Percentiles rank a stretch among this genome's conserved stretches.
Conservation (phyloP, 2,113 vertebrate species). For the Cyanoliseus patagonus region DNA sequence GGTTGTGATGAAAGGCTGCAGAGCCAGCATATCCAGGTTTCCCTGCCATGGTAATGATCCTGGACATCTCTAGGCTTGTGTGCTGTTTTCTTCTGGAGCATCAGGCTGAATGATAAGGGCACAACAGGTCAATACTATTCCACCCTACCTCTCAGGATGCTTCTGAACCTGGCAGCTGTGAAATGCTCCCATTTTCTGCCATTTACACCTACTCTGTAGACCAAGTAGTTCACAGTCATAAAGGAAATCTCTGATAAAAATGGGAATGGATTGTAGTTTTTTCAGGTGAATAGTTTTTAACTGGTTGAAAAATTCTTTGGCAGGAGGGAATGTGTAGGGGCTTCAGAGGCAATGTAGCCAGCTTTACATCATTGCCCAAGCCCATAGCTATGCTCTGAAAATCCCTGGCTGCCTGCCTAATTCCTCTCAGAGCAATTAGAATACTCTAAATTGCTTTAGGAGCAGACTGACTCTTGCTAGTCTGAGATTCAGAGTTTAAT, state of each 20-base stretch:
- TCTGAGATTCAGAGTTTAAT: neutral
- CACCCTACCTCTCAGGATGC: neutral
- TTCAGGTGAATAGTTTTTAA: constrained; percentile 1
- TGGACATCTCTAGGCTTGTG: neutral
- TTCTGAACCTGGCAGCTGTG: neutral
- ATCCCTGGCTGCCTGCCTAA: neutral
- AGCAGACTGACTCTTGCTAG: neutral
- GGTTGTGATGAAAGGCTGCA: neutral
- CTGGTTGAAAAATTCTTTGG: neutral
- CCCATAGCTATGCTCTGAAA: neutral
- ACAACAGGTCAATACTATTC: neutral
- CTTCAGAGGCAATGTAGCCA: neutral
- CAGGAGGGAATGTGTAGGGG: neutral
- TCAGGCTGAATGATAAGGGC: neutral
- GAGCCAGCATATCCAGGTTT: neutral
- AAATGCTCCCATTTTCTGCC: neutral
- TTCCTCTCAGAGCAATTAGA: constrained; percentile 30
- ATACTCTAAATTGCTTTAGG: constrained; percentile 7
- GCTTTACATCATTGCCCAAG: constrained; percentile 31
- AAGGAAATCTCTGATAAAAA: neutral
- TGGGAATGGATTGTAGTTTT: neutral
- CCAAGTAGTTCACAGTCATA: neutral
- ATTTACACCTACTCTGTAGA: neutral
- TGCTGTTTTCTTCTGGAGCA: neutral
- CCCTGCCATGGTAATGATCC: accelerated